Base-by-base conservation (phyloP, 2,888 invertebrate genomes). In the Microchrysa polita region DNA sequence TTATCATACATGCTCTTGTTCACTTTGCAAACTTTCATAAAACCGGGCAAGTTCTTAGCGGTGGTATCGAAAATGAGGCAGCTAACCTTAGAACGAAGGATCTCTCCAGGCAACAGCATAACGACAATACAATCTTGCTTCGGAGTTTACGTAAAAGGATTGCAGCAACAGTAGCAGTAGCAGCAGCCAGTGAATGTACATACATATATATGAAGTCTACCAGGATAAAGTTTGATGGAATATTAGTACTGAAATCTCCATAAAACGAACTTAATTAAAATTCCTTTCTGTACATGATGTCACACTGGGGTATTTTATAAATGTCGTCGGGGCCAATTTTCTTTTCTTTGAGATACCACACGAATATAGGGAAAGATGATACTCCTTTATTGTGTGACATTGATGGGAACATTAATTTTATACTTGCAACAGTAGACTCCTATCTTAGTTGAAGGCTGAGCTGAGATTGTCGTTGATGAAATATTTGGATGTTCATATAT, bases 181-280 rank as follows among this genome's bases (percentile, higher is more conserved):
- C 5, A n/a, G 18, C 20, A 55, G 10, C 16, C 14, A 55, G 18
- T 55, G 55, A 16, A 55, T 16, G 14, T 27, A 60, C n/a, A n/a
- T n/a, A 14, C 10, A 5, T 14, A 7, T 23, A 60, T 27, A 2
- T 27, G n/a, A 23, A 60, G 14, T 10, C 23, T n/a, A 12, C 16
- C 12, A 22, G 42, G 42, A 63, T 40, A 63, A 63, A 63, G 42
- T 63, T 63, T 63, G 61, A 63, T 63, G 61, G 16, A 42, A 63
- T 63, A 63, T 63, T 42, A 63, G 61, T 63, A 63, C n/a, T 7
- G 61, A 63, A 63, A 63, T 63, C 42, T 63, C 61, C 61, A 63
- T 63, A 63, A 63, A 63, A 63, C 40, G 61, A 63, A 63, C 61
- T 63, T 63, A 63, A 63, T 63, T 63, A 63, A 63, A 63, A 63